phyloP scores from a whole-genome alignment of 2,888 invertebrate species.

The Arge pagana region DNA sequence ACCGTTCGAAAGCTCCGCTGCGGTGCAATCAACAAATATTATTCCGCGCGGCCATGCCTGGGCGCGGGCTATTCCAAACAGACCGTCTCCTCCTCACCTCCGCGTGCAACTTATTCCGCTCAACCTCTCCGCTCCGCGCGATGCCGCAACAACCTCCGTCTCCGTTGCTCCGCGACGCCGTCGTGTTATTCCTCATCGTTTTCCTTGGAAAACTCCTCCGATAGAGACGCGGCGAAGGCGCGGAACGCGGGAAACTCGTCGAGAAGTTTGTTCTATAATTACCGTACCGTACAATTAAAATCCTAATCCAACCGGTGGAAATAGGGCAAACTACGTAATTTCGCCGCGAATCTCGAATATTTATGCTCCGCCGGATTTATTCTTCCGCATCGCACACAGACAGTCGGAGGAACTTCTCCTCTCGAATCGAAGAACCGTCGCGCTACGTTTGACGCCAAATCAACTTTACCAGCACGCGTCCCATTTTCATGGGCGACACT shows the following conservation, averaged over 20 bases:
- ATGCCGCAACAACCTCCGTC: not conserved
- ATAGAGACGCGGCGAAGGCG: not conserved
- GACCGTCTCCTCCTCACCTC: too few species aligned
- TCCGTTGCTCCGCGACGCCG: not conserved
- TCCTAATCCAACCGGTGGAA: not conserved
- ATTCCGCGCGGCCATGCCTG: constrained; percentile 10
- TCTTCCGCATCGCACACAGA: too few species aligned
- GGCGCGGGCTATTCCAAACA: not conserved
- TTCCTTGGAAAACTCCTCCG: constrained; percentile 4
- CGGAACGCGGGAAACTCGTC: constrained; percentile 1
- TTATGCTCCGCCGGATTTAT: too few species aligned
- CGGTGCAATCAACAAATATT: constrained; percentile 19
- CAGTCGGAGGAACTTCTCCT: too few species aligned
- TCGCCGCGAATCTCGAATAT: not conserved
- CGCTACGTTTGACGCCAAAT: too few species aligned
- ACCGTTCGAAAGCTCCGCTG: constrained; percentile 5
- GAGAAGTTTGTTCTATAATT: constrained; percentile 13
- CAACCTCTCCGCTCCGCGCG: not conserved
- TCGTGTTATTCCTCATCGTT: constrained; percentile 6
- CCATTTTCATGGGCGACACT: too few species aligned
- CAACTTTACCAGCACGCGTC: too few species aligned
- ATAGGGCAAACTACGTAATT: not conserved
- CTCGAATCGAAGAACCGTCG: too few species aligned
- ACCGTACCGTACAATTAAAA: constrained; percentile 1
- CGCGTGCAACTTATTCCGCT: too few species aligned